These are phyloP conservation scores for Parotia lawesii DNA, from an alignment of 2,113 vertebrate genomes.

Conservation along the genomic window DNA sequence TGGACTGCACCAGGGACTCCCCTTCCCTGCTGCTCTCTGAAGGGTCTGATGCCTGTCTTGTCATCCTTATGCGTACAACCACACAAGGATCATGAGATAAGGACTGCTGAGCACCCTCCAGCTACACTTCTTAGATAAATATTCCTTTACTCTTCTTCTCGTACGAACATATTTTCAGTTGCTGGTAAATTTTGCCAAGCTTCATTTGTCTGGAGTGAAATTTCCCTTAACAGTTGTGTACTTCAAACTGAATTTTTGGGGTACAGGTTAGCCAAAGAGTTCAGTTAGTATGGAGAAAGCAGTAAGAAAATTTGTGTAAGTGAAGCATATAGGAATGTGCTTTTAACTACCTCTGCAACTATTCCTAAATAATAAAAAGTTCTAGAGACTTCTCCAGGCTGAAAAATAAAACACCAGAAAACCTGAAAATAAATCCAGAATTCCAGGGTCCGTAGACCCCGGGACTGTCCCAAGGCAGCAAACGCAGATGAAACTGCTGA, in stretches of 20 bases:
- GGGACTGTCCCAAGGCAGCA: background rate
- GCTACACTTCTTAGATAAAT: background rate
- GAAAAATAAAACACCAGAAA: background rate
- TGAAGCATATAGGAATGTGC: background rate
- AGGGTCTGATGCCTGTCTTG: background rate
- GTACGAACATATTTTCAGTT: background rate
- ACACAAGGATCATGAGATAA: background rate
- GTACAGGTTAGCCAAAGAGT: background rate
- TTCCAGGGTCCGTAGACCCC: background rate
- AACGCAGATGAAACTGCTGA: rapidly evolving
- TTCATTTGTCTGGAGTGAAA: background rate
- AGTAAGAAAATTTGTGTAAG: background rate
- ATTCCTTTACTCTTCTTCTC: background rate
- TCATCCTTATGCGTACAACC: rapidly evolving
- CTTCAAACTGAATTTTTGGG: background rate
- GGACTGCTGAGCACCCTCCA: background rate
- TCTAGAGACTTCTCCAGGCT: background rate
- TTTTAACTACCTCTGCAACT: background rate
- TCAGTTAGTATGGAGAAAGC: background rate
- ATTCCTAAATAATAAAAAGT: background rate
- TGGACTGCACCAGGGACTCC: background rate
- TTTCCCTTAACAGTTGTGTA: background rate
- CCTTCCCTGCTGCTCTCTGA: background rate
- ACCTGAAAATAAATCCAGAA: background rate
- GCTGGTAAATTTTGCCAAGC: background rate